A percentile compares a stretch with the other conserved stretches of the same genome.
These are phyloP conservation scores for Boloria selene DNA, from an alignment of 2,888 invertebrate genomes.

Conservation along the genomic window DNA sequence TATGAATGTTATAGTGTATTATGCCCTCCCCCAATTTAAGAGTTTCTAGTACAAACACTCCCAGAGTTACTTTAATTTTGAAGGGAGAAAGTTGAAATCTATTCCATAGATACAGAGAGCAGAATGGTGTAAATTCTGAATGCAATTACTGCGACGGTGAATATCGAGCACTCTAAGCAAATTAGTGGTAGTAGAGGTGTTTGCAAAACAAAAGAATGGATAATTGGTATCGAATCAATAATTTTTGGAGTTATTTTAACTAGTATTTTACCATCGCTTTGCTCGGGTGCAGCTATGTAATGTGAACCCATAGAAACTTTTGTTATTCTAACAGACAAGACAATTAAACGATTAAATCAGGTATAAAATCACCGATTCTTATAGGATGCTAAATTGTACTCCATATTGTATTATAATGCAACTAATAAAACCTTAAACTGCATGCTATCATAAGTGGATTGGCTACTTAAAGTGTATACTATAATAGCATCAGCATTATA, in stretches of 20 bases:
- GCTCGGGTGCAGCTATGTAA: too few relatives aligned
- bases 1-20: constrained; percentile 72
- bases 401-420: too few relatives aligned
- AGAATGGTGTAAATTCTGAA: background rate
- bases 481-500: background rate
- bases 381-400: too few relatives aligned
- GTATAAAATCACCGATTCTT: too few relatives aligned
- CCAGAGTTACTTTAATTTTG: constrained; percentile 20
- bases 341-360: too few relatives aligned
- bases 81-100: constrained; percentile 1
- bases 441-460: constrained; percentile 4
- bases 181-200: constrained; percentile 7
- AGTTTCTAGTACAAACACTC: constrained; percentile 42
- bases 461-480: background rate
- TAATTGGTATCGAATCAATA: too few relatives aligned
- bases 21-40: constrained; percentile 53
- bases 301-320: too few relatives aligned
- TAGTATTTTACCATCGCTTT: too few relatives aligned
- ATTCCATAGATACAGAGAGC: constrained; percentile 1
- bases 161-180: constrained; percentile 3
- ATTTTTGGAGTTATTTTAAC: too few relatives aligned
- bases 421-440: background rate
- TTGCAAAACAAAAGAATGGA: background rate
- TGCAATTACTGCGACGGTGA: constrained; percentile 2
- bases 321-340: too few relatives aligned